Conservation (phyloP, 2,888 invertebrate species). For the Coenonympha glycerion region DNA sequence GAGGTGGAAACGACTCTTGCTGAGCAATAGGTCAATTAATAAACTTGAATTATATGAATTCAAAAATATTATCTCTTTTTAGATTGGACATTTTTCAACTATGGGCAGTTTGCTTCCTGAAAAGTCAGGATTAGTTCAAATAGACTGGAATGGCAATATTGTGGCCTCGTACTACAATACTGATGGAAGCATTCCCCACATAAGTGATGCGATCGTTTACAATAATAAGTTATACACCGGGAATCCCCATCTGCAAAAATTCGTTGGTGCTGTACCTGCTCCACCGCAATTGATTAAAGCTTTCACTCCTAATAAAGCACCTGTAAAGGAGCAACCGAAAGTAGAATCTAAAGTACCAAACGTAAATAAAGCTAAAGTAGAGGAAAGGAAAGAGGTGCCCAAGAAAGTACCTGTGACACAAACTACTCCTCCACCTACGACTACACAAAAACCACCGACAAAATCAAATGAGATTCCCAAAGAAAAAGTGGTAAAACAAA, state of each 20-base stretch:
- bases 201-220: constrained; percentile 81
- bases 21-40: too few relatives aligned
- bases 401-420: constrained; percentile 11
- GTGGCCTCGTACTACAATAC: constrained; percentile 80
- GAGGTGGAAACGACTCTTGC: too few relatives aligned
- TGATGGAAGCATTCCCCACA: constrained; percentile 67
- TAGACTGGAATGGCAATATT: constrained; percentile 84
- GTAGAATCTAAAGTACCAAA: constrained; percentile 25
- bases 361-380: constrained; percentile 20
- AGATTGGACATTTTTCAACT: constrained; percentile 81
- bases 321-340: constrained; percentile 20
- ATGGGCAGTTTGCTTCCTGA: constrained; percentile 50
- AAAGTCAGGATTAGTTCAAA: constrained; percentile 76
- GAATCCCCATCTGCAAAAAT: constrained; percentile 78
- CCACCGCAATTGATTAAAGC: constrained; percentile 67
- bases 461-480: constrained; percentile 11
- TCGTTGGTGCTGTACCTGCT: constrained; percentile 78
- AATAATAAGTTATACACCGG: constrained; percentile 81
- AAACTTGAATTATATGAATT: background rate
- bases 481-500: constrained; percentile 5
- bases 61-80: constrained; percentile 33
- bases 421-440: constrained; percentile 2
- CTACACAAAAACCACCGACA: background rate
- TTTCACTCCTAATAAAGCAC: constrained; percentile 32
- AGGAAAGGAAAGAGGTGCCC: constrained; percentile 23